These are phyloP conservation scores for Polyploca ridens DNA, from an alignment of 2,888 invertebrate species.

Conservation along the genomic window DNA sequence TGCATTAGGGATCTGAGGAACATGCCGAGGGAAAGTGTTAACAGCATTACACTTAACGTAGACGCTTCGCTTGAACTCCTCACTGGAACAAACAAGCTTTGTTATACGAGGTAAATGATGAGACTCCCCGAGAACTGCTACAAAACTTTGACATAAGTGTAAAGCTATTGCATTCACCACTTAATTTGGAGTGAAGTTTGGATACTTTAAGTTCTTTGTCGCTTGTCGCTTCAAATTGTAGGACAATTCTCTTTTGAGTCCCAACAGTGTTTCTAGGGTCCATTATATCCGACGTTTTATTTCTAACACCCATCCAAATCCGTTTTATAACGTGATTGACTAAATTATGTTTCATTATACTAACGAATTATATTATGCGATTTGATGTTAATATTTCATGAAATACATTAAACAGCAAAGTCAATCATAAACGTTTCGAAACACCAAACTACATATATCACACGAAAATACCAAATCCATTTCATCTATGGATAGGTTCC, in stretches of 20 bases:
- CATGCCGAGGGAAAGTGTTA: constrained; percentile 70
- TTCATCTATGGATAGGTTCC: constrained; percentile 3
- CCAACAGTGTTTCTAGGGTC: no score
- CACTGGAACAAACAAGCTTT: constrained; percentile 74
- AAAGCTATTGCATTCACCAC: constrained; percentile 15
- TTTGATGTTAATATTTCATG: no score
- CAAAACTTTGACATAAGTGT: constrained; percentile 13
- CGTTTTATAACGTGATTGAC: no score
- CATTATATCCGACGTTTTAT: no score
- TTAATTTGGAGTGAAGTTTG: neutral
- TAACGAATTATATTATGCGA: no score
- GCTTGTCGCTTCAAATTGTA: neutral
- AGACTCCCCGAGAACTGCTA: constrained; percentile 25
- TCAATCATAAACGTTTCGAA: no score
- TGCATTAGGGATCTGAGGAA: constrained; percentile 63
- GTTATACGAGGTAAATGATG: constrained; percentile 42
- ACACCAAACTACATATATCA: neutral
- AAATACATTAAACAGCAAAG: no score
- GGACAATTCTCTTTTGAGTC: neutral
- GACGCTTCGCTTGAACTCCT: constrained; percentile 67
- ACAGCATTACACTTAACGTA: constrained; percentile 68
- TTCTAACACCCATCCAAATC: no score
- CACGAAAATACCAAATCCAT: neutral
- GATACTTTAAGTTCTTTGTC: neutral
- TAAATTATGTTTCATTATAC: no score